phyloP scores from a whole-genome alignment of 1,140 invertebrate species.

The Leptopilina clavipes region DNA sequence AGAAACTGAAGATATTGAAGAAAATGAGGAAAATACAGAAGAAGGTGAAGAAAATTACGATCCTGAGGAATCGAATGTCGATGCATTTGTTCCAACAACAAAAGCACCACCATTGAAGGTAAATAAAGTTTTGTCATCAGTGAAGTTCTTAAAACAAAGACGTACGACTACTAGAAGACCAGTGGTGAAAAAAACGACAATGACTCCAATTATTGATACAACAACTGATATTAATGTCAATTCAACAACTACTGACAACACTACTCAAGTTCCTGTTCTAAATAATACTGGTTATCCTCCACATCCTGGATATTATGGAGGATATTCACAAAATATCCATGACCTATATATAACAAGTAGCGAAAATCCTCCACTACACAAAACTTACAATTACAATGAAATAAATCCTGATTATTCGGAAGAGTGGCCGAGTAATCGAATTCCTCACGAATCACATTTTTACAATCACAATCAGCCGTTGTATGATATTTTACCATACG shows the following conservation, averaged over 20 bases:
- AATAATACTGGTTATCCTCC: background rate
- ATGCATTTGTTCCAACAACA: background rate
- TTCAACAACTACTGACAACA: background rate
- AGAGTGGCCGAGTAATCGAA: background rate
- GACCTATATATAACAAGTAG: background rate
- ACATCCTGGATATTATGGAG: background rate
- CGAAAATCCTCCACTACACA: background rate
- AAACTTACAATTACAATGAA: background rate
- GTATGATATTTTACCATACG: background rate
- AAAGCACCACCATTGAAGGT: background rate
- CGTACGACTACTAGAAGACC: background rate
- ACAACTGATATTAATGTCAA: background rate
- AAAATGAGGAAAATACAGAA: conserved; percentile 6
- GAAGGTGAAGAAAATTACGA: background rate
- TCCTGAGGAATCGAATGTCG: background rate
- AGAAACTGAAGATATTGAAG: background rate
- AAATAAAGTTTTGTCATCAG: background rate
- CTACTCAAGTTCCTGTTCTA: background rate
- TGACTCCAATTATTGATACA: background rate
- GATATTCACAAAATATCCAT: background rate
- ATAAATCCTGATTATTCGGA: background rate
- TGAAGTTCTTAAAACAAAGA: background rate
- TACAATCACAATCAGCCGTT: background rate
- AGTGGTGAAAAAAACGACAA: background rate
- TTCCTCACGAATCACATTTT: background rate